These are phyloP conservation scores for Peromyscus melanophrys DNA, from an alignment of 2,797 vertebrate genomes.

Conservation along the genomic window DNA sequence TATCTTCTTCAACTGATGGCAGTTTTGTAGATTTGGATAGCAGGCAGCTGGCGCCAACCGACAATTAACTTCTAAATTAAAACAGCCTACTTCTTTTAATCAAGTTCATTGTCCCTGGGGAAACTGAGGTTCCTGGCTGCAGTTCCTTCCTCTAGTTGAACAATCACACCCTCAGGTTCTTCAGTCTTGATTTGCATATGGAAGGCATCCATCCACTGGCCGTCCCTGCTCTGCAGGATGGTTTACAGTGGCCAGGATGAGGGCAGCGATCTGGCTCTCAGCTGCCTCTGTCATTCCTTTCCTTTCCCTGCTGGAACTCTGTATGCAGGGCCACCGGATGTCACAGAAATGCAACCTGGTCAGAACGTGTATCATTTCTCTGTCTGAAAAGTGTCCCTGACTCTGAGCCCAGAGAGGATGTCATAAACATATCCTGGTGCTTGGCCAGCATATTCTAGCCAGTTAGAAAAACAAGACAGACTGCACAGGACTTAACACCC, in stretches of 20 bases:
- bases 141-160: neutral
- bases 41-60: neutral
- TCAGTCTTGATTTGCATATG: slow-evolving; percentile 14
- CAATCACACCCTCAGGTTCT: neutral
- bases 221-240: slow-evolving; percentile 52
- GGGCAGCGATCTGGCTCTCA: neutral
- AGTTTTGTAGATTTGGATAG: neutral
- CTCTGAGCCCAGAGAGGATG: slow-evolving; percentile 75
- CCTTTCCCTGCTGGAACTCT: slow-evolving; percentile 55
- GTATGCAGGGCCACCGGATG: slow-evolving; percentile 71
- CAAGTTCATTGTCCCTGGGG: neutral
- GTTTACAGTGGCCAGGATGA: slow-evolving; percentile 71
- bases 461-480: slow-evolving; percentile 73
- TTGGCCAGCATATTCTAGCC: slow-evolving; percentile 72
- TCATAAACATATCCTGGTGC: slow-evolving; percentile 72
- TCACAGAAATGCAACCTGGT: slow-evolving; percentile 71
- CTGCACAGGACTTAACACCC: slow-evolving; percentile 64
- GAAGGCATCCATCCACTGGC: neutral
- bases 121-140: neutral
- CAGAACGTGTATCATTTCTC: slow-evolving; percentile 63
- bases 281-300: slow-evolving; percentile 54
- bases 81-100: neutral
- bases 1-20: neutral
- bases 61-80: neutral
- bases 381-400: slow-evolving; percentile 52